phyloP scores from a whole-genome alignment of 2,797 vertebrate genomes.

The Mico argentatus region DNA sequence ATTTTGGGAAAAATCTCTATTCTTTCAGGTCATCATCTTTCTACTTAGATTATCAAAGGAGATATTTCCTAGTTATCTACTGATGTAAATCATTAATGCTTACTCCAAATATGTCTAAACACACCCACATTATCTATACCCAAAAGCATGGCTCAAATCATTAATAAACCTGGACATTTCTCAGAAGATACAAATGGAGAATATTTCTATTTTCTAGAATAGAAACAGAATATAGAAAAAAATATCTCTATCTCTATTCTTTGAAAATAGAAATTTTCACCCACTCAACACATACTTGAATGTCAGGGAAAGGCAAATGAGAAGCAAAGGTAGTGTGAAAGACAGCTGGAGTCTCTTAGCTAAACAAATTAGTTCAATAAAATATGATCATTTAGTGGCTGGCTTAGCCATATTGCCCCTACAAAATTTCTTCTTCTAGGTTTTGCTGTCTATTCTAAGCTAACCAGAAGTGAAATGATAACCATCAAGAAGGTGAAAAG shows the following conservation, averaged over 20 bases:
- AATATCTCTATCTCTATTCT: neutral
- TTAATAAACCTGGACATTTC: neutral
- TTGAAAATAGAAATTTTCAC: conserved; percentile 6
- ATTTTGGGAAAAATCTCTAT: neutral
- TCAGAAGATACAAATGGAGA: neutral
- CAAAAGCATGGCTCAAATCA: neutral
- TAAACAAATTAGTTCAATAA: neutral
- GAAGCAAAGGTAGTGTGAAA: neutral
- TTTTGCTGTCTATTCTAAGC: neutral
- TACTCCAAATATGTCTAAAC: neutral
- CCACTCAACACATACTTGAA: neutral
- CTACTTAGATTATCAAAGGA: neutral
- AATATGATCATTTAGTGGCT: neutral
- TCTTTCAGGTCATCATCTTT: neutral
- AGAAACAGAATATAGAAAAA: neutral
- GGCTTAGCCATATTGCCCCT: neutral
- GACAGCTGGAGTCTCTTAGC: neutral
- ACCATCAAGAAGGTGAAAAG: neutral
- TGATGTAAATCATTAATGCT: conserved; percentile 4
- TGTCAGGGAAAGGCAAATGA: neutral
- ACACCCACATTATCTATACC: neutral
- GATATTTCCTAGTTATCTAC: neutral
- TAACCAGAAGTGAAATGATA: neutral
- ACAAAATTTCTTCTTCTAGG: neutral
- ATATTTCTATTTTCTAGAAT: neutral